Base-by-base conservation (phyloP, 1,140 invertebrate species). In the Drosophila guanche region DNA sequence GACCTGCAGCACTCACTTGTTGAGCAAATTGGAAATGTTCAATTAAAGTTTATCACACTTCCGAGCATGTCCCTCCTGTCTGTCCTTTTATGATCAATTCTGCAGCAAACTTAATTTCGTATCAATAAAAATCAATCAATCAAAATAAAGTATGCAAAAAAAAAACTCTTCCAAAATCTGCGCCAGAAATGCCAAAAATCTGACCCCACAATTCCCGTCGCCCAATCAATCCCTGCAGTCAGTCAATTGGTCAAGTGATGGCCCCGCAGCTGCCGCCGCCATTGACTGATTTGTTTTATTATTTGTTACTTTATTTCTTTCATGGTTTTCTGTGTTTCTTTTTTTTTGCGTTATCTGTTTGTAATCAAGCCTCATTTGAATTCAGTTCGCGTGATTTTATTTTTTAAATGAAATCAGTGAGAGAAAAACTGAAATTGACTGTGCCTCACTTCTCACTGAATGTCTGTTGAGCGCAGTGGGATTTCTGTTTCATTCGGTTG, bases 221-320 rank as follows among this genome's bases (percentile, higher is more conserved):
- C 62, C 57, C 81, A 85, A 85, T 85, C 80, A 85, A 86, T 60
- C 67, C 60, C 14, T 20, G 42, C 50, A 48, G 27, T 57, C 53
- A 85, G 77, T 83, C 84, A 86, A 86, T 86, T 86, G 83, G 78
- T 79, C 83, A 88, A 86, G 74, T 88, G 83, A 59, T 76, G 61
- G 68, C 73, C 71, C 76, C 80, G 58, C 76, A 63, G 76, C 76
- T 80, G 3, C 29, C 7, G 61, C 72, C 68, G 76, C 71, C 80
- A 85, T 66, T 65, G 71, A 69, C 69, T 47, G 59, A 40, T 8
- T 62, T 55, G 33, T 37, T 37, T 12, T 10, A 12, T 37, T 37
- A 37, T 27, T 27, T 27, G 25, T 27, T 5, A 27, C 25, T 27
- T 6, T 27, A 27, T 37, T 37, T 37, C 10, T 72, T 70, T 60